Base-by-base conservation (phyloP, 2,888 invertebrate species). In the Sthenelais limicola region DNA sequence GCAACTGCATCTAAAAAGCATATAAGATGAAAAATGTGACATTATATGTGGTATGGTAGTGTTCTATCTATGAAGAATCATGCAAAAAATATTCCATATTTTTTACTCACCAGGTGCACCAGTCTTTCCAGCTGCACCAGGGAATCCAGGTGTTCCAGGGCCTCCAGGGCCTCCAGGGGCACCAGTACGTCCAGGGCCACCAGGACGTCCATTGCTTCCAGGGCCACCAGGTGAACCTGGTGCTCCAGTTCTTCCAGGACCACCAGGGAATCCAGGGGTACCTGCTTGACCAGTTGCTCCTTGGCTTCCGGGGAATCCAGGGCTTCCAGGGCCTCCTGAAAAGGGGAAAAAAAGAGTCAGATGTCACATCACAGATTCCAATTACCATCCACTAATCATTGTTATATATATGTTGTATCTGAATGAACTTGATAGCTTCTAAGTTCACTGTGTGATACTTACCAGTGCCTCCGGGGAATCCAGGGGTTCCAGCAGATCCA, bases 391-490 rank as follows among this genome's bases (percentile, higher is more conserved):
- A n/a, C n/a, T n/a, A n/a, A n/a, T n/a, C n/a, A n/a, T n/a, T n/a
- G n/a, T n/a, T n/a, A n/a, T n/a, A n/a, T n/a, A n/a, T n/a, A n/a
- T n/a, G n/a, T n/a, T n/a, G n/a, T n/a, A n/a, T n/a, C n/a, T n/a
- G n/a, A n/a, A n/a, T n/a, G n/a, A n/a, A n/a, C n/a, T 24, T 84
- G 84, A 9, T 85, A 81, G 18, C 76, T 75, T 24, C 86, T 84
- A 28, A 48, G 18, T 9, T 43, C n/a, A 47, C 67, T 48, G 48
- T 12, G 21, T 24, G 21, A 24, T 51, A 21, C 9, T n/a, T 67
- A 7, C 86, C 86, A 74, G 18, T 28, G 26, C 28, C 28, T 9
- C 67, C 67, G 12, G 21, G 48, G 28, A 15, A n/a, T 68, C 68
- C 68, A 43, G 43, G 49, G 47, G 24, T 9, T 28, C 68, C 68